Evolutionary conservation across 2,797 vertebrate genomes (phyloP), one percentile per base, ranked within the genome.

Genomic region (Urosaurus nigricauda): DNA sequence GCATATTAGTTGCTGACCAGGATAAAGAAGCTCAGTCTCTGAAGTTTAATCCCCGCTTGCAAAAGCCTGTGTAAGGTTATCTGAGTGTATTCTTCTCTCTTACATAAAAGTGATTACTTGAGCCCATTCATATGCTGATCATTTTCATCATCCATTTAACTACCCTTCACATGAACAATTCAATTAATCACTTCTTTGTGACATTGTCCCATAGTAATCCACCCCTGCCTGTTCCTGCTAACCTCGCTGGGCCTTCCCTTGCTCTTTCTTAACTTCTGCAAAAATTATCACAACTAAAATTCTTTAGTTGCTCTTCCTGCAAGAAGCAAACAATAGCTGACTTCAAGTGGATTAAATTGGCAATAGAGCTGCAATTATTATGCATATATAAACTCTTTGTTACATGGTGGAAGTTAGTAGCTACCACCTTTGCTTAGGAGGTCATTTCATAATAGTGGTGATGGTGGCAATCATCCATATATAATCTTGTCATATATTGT

Each of bases 121-220:
- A 85, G 56, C 93, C 91, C 75, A 92, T 94, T 94, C 91, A 93
- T 75, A 94, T 35, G 91, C 79, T 95, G 93, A 87, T 88, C 79
- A 93, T 91, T 94, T 71, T 92, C 90, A 92, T 93, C 91, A 92
- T 92, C 87, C 91, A 83, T 87, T 93, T 37, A 60, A 89, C 93
- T 87, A 80, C 68, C 5, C 91, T 94, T 93, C 89, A 83, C 85
- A 93, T 5, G 84, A 93, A 91, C 91, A 95, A 95, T 95, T 95
- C 93, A 92, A 94, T 96, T 94, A 94, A 93, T 93, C 93, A 87
- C 87, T 58, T 77, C 92, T 93, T 93, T 89, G 68, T 78, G 53
- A 87, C 83, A 89, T 90, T 94, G 91, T 93, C 90, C 89, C 80
- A 88, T 84, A 68, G 89, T 94, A 93, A 96, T 93, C 94, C 92